Evolutionary conservation across 2,113 vertebrate species (phyloP), one percentile per base, ranked within the genome.

Genomic region (Corydoras maculifer): DNA sequence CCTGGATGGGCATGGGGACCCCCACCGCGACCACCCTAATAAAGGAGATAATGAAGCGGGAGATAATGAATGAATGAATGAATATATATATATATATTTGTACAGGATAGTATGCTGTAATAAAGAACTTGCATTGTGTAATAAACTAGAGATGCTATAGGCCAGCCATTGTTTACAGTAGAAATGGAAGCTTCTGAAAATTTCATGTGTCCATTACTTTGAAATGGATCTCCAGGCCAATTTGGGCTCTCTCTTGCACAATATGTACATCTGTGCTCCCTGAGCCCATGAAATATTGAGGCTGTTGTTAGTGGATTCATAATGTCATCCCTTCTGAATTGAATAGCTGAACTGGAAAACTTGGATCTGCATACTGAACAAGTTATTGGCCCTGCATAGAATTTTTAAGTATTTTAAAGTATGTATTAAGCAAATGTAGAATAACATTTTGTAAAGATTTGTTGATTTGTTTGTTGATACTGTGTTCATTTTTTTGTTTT

Each of bases 101-200:
- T 25, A 25, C 2, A 25, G 1, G 18, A 25, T 43, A 2, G 35
- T 43, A 43, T 43, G 35, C 35, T 43, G 35, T 43, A 43, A 43
- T 43, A 75, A 65, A 10, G 11, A 62, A 15, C 53, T 65, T 15
- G 65, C 54, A 65, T 69, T 65, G 51, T 69, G 43, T 74, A 62
- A 65, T 70, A 32, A 57, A 53, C 11, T 64, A 77, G 18, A 58
- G 48, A 60, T 62, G 65, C 15, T 48, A 77, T 64, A 55, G 63
- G 72, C 43, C 13, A 9, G 68, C n/a, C 58, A 51, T 73, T 82
- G 81, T 86, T 85, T 83, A 80, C 70, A 64, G 54, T 72, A 70
- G 73, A 82, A 80, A 84, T 76, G 77, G 73, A 77, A 77, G 70
- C 48, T 61, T 57, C 29, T 86, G 57, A 85, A 86, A 81, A 10